Conservation (phyloP, 2,888 invertebrate species). For the Clepsis dumicolana region DNA sequence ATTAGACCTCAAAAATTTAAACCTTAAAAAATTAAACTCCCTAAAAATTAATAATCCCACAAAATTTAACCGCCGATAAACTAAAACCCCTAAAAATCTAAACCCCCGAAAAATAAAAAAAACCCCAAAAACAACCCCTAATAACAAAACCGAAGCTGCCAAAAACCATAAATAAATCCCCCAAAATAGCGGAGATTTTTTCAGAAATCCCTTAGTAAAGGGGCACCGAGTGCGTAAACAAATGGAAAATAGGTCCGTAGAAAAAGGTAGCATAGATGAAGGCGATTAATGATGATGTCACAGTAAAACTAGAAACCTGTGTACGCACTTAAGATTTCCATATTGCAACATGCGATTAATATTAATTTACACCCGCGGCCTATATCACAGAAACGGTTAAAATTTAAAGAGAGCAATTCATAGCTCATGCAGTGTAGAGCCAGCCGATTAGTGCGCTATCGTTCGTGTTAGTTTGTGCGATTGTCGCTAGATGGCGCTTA, state of each 20-base stretch:
- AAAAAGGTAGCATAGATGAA: too few species aligned
- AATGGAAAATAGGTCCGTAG: too few species aligned
- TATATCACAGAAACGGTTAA: constrained; percentile 6
- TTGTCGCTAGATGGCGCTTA: constrained; percentile 49
- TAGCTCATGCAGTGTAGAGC: constrained; percentile 38
- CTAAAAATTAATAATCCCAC: not conserved
- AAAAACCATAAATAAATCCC: too few species aligned
- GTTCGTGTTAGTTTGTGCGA: constrained; percentile 7
- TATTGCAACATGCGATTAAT: constrained; percentile 13
- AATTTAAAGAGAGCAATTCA: constrained; percentile 24
- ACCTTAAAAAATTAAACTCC: too few species aligned
- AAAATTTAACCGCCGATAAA: not conserved
- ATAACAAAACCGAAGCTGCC: too few species aligned
- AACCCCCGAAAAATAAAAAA: not conserved
- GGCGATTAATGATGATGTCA: too few species aligned
- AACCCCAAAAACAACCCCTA: not conserved
- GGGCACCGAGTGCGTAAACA: too few species aligned
- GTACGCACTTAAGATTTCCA: constrained; percentile 23
- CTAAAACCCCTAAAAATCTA: too few species aligned
- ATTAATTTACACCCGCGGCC: not conserved
- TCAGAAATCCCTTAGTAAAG: too few species aligned
- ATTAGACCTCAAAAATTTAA: not conserved
- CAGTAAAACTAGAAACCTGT: constrained; percentile 9
- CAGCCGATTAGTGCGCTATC: constrained; percentile 15
- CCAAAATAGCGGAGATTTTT: too few species aligned